These are phyloP conservation scores for Synanthedon vespiformis DNA, from an alignment of 2,888 invertebrate genomes.

Conservation along the genomic window DNA sequence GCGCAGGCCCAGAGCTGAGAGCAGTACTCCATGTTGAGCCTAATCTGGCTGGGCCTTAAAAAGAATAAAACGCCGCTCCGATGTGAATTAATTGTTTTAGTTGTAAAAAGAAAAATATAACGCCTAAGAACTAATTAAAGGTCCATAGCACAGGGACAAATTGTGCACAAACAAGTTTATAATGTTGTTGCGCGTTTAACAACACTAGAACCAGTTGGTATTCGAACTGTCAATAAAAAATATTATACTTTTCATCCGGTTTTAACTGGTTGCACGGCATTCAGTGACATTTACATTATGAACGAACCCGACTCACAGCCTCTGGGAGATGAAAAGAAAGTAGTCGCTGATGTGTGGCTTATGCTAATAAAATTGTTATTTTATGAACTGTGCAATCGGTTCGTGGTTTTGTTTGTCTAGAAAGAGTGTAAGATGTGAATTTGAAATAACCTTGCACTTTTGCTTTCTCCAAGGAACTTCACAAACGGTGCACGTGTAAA, in stretches of 20 bases:
- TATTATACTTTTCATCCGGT: constrained; percentile 21
- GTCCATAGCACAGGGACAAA: neutral
- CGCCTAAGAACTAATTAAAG: too few relatives aligned
- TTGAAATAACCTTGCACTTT: too few relatives aligned
- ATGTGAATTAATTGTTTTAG: too few relatives aligned
- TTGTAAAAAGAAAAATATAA: too few relatives aligned
- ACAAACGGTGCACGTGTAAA: too few relatives aligned
- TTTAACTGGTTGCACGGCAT: constrained; percentile 47
- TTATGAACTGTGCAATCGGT: neutral
- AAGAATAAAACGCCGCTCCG: too few relatives aligned
- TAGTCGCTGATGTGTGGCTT: constrained; percentile 23
- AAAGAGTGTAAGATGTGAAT: too few relatives aligned
- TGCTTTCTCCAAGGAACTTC: too few relatives aligned
- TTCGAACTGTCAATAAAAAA: constrained; percentile 22
- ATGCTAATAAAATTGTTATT: constrained; percentile 12
- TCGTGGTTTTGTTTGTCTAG: too few relatives aligned
- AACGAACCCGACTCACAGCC: constrained; percentile 44
- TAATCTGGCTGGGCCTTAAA: too few relatives aligned
- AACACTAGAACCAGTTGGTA: constrained; percentile 29
- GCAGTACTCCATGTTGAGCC: too few relatives aligned
- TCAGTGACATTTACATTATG: constrained; percentile 60
- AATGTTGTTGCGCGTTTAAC: constrained; percentile 39
- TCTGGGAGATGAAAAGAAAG: constrained; percentile 50
- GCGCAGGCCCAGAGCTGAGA: too few relatives aligned
- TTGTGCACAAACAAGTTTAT: constrained; percentile 13